Percentiles rank a stretch among this genome's conserved stretches.
Conservation (phyloP, 2,113 vertebrate genomes). For the Hippocampus mohnikei region DNA sequence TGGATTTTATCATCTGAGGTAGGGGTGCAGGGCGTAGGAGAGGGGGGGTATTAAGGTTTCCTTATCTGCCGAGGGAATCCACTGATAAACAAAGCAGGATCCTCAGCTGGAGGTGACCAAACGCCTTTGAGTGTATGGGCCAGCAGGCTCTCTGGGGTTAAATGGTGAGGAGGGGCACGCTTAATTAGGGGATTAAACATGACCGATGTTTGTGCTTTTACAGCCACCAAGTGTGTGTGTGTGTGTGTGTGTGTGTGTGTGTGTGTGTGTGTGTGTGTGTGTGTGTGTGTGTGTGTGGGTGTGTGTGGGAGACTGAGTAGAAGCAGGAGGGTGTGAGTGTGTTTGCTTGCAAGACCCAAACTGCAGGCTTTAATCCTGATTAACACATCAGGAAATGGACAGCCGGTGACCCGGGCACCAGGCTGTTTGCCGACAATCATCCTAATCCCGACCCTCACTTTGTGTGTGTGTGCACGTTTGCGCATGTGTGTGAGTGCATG, state of each 20-base stretch:
- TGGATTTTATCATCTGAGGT: conserved; percentile 60
- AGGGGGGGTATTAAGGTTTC: conserved; percentile 50
- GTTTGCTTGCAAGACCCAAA: conserved; percentile 61
- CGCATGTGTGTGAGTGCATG: no score
- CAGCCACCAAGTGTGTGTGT: conserved; percentile 49
- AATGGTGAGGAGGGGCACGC: conserved; percentile 64
- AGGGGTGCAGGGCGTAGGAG: neutral
- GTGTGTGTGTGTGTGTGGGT: conserved; percentile 26
- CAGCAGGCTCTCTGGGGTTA: conserved; percentile 63
- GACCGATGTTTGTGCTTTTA: conserved; percentile 73
- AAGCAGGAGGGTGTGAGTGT: conserved; percentile 28
- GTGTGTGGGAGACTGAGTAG: neutral
- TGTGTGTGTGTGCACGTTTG: no score
- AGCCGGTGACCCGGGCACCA: conserved; percentile 70
- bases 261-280: conserved; percentile 38
- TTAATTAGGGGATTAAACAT: conserved; percentile 76
- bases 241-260: conserved; percentile 24
- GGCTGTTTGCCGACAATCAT: conserved; percentile 74
- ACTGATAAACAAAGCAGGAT: conserved; percentile 70
- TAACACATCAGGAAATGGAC: conserved; percentile 78
- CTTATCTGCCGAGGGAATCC: conserved; percentile 57
- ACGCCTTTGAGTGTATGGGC: conserved; percentile 61
- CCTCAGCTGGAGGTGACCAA: conserved; percentile 71
- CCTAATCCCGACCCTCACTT: conserved; percentile 57
- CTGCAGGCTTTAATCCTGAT: conserved; percentile 69